Conservation (phyloP, 2,797 vertebrate species). For the Erethizon dorsatum region DNA sequence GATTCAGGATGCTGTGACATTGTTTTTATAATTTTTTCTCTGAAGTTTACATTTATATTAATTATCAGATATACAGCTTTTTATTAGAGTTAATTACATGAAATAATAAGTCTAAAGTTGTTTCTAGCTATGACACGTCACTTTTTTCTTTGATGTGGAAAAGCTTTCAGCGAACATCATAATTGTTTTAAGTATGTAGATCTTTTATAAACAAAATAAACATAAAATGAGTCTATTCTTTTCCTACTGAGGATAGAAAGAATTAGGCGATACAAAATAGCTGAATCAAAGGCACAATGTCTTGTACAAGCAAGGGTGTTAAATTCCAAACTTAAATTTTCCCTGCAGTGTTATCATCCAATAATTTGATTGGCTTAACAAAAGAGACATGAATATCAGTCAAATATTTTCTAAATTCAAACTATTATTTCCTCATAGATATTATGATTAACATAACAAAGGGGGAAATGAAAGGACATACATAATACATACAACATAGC, state of each 20-base stretch:
- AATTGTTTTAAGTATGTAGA: not conserved
- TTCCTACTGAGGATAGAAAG: not conserved
- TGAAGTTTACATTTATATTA: slow-evolving; percentile 86
- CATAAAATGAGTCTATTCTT: slow-evolving; percentile 34
- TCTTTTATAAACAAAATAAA: slow-evolving; percentile 44
- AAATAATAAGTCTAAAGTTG: slow-evolving; percentile 78
- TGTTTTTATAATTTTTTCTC: slow-evolving; percentile 85
- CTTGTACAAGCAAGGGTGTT: not conserved
- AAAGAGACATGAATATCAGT: not conserved
- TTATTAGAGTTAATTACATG: slow-evolving; percentile 83
- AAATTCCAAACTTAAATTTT: not conserved
- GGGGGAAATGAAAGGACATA: not conserved
- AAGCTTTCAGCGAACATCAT: not conserved
- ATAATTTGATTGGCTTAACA: not conserved
- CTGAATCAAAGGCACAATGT: not conserved
- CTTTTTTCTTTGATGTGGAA: not conserved
- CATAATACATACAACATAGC: not conserved
- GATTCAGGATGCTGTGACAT: slow-evolving; percentile 81
- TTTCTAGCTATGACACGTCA: not conserved
- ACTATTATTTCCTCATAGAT: not conserved
- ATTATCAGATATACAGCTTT: slow-evolving; percentile 77
- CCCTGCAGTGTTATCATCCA: not conserved
- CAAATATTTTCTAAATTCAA: not conserved
- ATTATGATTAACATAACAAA: not conserved
- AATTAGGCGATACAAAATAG: not conserved